These are phyloP conservation scores for Apotomis turbidana DNA, from an alignment of 2,888 invertebrate genomes.

Conservation along the genomic window DNA sequence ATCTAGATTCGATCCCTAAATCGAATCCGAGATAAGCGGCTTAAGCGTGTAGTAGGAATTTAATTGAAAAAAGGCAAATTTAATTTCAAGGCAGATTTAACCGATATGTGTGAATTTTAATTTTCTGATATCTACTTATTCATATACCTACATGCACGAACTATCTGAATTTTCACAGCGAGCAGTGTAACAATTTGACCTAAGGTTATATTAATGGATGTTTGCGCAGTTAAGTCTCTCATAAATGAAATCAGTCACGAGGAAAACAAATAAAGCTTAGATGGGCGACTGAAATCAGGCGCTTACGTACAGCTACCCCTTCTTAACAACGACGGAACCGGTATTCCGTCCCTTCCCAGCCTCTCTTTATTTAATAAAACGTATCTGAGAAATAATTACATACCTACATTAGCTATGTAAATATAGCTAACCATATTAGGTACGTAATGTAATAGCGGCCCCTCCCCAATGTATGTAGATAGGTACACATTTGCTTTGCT, in stretches of 20 bases:
- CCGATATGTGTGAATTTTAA: too few species aligned
- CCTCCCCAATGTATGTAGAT: slow-evolving; percentile 74
- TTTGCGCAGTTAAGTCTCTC: not conserved
- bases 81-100: too few species aligned
- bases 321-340: slow-evolving; percentile 20
- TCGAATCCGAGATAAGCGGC: not conserved
- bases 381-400: slow-evolving; percentile 39
- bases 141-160: too few species aligned
- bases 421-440: slow-evolving; percentile 50
- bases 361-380: slow-evolving; percentile 33
- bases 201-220: not conserved
- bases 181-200: too few species aligned
- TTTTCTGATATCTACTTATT: too few species aligned
- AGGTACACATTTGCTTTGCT: slow-evolving; percentile 82
- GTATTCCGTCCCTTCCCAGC: slow-evolving; percentile 18
- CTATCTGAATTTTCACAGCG: too few species aligned
- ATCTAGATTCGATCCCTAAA: slow-evolving; percentile 2
- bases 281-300: slow-evolving; percentile 26
- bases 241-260: slow-evolving; percentile 20
- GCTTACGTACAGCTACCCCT: slow-evolving; percentile 23
- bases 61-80: not conserved
- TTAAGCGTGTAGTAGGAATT: not conserved
- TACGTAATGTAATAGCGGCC: slow-evolving; percentile 56
- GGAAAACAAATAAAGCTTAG: slow-evolving; percentile 29
- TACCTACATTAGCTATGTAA: slow-evolving; percentile 39